Evolutionary conservation across 1,140 invertebrate species (phyloP), one percentile per base, ranked within the genome.

Genomic region (Cydia amplana): DNA sequence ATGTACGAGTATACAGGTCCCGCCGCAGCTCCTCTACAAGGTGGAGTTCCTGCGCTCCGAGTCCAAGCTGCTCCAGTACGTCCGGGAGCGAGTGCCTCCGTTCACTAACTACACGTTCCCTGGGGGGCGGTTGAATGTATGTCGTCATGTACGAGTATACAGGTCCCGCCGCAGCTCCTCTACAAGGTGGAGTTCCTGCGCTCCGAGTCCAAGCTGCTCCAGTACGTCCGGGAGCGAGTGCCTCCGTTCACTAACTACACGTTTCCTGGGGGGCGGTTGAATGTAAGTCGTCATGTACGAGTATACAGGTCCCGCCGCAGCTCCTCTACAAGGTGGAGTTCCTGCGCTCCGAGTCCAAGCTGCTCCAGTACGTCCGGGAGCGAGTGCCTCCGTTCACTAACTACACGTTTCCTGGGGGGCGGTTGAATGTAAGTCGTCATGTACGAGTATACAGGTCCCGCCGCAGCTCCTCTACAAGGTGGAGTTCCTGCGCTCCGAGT

Each of bases 281-380:
- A n/a, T n/a, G n/a, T n/a, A n/a, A n/a, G n/a, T n/a, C n/a, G n/a
- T n/a, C n/a, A n/a, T n/a, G n/a, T n/a, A n/a, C n/a, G n/a, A n/a
- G n/a, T n/a, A n/a, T n/a, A n/a, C 91, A 93, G 80, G 91, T 93
- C 23, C 89, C 89, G 12, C 90, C 89, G 0, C 94, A 89, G 93
- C 94, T 93, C 87, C 93, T 88, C 84, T 94, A 88, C 92, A 94
- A 89, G 94, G 92, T 93, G 75, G 91, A 93, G 79, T 93, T 93
- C 83, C 78, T 91, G 23, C 80, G 87, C 40, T 80, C 89, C 0
- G 90, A 87, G 6, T 82, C 84, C 0, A 93, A 96, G 87, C 93
- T 96, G 79, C 94, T 96, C 72, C 94, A 96, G 87, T 96, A 96
- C 87, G 94, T 96, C 77, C 94, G 94, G 75, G 95, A 95, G 55